phyloP scores from a whole-genome alignment of 2,797 vertebrate species.

The Poeciliopsis turneri region DNA sequence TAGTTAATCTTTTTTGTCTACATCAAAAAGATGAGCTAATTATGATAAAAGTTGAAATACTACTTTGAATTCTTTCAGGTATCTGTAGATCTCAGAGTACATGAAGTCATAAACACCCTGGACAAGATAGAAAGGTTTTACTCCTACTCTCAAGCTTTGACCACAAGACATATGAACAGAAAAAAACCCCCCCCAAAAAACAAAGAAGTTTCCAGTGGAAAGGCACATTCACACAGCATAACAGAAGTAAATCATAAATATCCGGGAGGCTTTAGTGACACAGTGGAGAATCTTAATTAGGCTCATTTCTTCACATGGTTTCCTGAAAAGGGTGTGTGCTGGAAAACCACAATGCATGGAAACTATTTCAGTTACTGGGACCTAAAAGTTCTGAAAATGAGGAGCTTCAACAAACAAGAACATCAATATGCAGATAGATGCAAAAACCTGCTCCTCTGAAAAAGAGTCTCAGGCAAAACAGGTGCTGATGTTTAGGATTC shows the following conservation, averaged over 20 bases:
- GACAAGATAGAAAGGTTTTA: slow-evolving; percentile 24
- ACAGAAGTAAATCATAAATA: slow-evolving; percentile 28
- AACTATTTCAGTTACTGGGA: slow-evolving; percentile 38
- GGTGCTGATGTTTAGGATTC: slow-evolving; percentile 2
- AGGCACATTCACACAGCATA: slow-evolving; percentile 22
- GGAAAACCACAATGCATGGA: slow-evolving; percentile 40
- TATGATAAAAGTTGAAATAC: slow-evolving; percentile 15
- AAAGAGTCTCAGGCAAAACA: neutral
- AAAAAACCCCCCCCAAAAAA: slow-evolving; percentile 18
- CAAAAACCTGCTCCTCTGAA: neutral
- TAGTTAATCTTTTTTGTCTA: too few species aligned
- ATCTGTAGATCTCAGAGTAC: neutral
- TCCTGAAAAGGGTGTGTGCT: slow-evolving; percentile 38
- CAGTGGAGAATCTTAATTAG: slow-evolving; percentile 26
- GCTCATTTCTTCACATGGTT: slow-evolving; percentile 16
- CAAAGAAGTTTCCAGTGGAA: slow-evolving; percentile 30
- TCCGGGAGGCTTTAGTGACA: slow-evolving; percentile 9
- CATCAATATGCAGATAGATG: slow-evolving; percentile 9
- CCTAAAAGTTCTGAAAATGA: slow-evolving; percentile 30
- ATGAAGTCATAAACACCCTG: slow-evolving; percentile 24
- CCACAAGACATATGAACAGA: slow-evolving; percentile 19
- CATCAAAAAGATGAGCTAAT: neutral
- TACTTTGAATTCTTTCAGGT: slow-evolving; percentile 16
- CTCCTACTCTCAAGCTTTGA: slow-evolving; percentile 27
- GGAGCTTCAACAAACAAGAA: slow-evolving; percentile 22